Evolutionary conservation across 2,113 vertebrate species (phyloP).

Genomic region (Hemiscyllium ocellatum): DNA sequence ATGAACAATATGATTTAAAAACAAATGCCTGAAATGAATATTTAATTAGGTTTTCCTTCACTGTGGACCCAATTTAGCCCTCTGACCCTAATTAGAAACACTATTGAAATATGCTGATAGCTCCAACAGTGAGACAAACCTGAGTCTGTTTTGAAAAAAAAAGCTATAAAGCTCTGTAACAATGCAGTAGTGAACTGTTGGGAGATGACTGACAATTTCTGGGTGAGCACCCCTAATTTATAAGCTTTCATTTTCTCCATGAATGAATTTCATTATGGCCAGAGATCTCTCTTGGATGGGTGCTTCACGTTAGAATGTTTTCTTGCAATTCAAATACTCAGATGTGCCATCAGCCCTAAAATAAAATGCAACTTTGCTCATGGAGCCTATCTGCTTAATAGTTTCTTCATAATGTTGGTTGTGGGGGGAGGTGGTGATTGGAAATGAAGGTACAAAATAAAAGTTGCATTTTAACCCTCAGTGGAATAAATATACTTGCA

Average conservation of each 20-base stretch:
- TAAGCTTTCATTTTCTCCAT: slow-evolving; percentile 38
- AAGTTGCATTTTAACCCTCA: not conserved
- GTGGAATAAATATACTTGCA: not conserved
- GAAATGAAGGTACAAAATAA: not conserved
- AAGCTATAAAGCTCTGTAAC: slow-evolving; percentile 30
- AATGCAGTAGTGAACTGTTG: slow-evolving; percentile 35
- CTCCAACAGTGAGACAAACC: slow-evolving; percentile 33
- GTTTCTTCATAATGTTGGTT: not conserved
- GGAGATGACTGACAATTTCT: slow-evolving; percentile 38
- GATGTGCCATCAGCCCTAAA: slow-evolving; percentile 27
- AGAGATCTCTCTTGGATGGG: slow-evolving; percentile 36
- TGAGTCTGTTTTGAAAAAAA: slow-evolving; percentile 28
- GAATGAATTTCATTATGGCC: slow-evolving; percentile 37
- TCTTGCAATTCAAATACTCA: slow-evolving; percentile 30
- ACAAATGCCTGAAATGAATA: slow-evolving; percentile 14
- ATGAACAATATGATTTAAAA: slow-evolving; percentile 24
- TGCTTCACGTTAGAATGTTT: slow-evolving; percentile 25
- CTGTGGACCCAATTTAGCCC: slow-evolving; percentile 29
- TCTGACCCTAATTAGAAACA: slow-evolving; percentile 34
- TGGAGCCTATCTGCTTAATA: not conserved
- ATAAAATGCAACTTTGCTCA: slow-evolving; percentile 35
- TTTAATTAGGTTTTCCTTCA: slow-evolving; percentile 31
- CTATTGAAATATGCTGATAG: slow-evolving; percentile 19
- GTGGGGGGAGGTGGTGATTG: not conserved
- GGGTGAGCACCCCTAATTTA: slow-evolving; percentile 38